phyloP scores from a whole-genome alignment of 37 sponge, comb jelly and placozoan genomes.

The Beroe forskalii region DNA sequence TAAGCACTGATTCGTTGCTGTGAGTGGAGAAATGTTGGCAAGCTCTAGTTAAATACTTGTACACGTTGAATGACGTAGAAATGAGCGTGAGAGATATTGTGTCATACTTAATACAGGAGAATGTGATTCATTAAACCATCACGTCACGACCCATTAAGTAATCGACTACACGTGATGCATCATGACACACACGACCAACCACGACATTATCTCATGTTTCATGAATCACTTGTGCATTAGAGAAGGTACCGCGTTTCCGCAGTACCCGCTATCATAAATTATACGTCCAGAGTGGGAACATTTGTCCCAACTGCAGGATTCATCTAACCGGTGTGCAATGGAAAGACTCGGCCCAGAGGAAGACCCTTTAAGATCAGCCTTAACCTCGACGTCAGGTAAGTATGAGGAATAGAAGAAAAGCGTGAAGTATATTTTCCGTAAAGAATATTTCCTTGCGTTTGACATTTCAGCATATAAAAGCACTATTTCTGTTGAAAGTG shows the following conservation, averaged over 20 bases:
- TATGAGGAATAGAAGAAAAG: neutral
- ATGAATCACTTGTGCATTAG: neutral
- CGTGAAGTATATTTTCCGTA: neutral
- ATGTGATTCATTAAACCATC: too few relatives aligned
- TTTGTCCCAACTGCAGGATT: slow-evolving; percentile 56
- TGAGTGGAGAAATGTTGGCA: too few relatives aligned
- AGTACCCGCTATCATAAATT: slow-evolving; percentile 58
- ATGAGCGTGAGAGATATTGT: too few relatives aligned
- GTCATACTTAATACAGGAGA: too few relatives aligned
- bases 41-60: too few relatives aligned
- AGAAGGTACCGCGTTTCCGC: slow-evolving; percentile 57
- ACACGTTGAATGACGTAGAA: too few relatives aligned
- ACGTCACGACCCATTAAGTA: too few relatives aligned
- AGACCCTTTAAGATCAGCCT: slow-evolving; percentile 24
- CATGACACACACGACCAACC: too few relatives aligned
- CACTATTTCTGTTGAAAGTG: too few relatives aligned
- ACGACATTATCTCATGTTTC: too few relatives aligned
- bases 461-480: neutral
- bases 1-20: too few relatives aligned
- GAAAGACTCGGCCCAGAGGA: slow-evolving; percentile 55
- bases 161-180: too few relatives aligned
- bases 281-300: slow-evolving; percentile 55
- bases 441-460: slow-evolving; percentile 45
- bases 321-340: slow-evolving; percentile 63
- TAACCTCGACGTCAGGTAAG: slow-evolving; percentile 63